Conservation (phyloP, 2,888 invertebrate species). For the Falcaria lacertinaria region DNA sequence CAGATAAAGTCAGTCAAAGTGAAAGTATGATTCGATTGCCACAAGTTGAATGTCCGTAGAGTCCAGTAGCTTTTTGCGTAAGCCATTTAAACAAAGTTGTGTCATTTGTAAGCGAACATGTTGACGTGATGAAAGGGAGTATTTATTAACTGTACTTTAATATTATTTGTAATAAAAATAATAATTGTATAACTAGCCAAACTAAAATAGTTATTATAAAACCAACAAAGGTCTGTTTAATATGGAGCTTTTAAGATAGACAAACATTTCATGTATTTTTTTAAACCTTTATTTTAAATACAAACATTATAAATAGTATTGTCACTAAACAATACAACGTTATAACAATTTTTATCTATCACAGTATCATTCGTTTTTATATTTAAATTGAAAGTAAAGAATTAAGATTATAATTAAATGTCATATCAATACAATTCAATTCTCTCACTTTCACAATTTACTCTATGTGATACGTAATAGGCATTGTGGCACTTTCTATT, state of each 20-base stretch:
- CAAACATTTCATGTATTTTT: constrained; percentile 1
- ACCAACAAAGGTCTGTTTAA: no score
- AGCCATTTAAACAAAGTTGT: background rate
- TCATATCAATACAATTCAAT: constrained; percentile 21
- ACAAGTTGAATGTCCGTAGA: constrained; percentile 48
- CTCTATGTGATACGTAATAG: constrained; percentile 17
- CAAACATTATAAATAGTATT: constrained; percentile 26
- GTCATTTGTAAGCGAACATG: background rate
- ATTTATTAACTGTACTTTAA: no score
- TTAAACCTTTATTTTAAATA: constrained; percentile 27
- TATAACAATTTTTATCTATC: constrained; percentile 46
- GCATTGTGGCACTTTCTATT: constrained; percentile 56
- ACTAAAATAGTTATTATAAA: no score
- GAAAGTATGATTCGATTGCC: constrained; percentile 47
- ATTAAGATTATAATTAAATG: constrained; percentile 20
- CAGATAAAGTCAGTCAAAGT: constrained; percentile 40
- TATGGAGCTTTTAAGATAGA: no score
- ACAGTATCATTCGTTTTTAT: constrained; percentile 46
- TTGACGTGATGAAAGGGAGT: background rate
- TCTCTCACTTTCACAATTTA: constrained; percentile 31
- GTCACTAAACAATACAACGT: constrained; percentile 9
- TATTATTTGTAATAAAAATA: no score
- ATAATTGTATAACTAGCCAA: no score
- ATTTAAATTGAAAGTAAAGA: constrained; percentile 9
- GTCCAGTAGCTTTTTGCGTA: constrained; percentile 24